Evolutionary conservation across 2,888 invertebrate species (phyloP).

Genomic region (Micoletzkya japonica): DNA sequence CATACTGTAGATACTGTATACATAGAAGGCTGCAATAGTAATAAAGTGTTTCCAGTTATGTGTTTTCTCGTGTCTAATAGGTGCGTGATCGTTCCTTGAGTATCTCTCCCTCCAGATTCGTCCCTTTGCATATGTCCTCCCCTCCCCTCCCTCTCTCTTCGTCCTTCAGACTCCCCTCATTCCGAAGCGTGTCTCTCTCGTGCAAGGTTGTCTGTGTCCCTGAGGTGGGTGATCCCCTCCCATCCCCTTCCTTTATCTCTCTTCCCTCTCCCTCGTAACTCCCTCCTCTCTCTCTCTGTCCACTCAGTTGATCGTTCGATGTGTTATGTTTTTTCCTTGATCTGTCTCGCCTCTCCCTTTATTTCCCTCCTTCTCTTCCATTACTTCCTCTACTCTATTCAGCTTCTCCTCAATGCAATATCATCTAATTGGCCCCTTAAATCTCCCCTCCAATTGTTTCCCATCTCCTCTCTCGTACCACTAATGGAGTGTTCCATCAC

Average conservation of each 20-base stretch:
- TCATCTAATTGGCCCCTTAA: neutral
- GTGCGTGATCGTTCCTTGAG: no score
- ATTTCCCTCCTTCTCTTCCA: slow-evolving; percentile 8
- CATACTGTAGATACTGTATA: no score
- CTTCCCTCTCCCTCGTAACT: slow-evolving; percentile 7
- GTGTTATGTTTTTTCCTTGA: no score
- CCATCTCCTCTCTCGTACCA: no score
- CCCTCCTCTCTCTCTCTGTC: neutral
- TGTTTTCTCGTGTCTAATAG: no score
- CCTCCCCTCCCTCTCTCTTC: neutral
- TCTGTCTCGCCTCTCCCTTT: no score
- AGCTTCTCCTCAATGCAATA: neutral
- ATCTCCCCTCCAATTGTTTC: neutral
- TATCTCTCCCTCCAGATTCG: no score
- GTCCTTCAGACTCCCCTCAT: neutral
- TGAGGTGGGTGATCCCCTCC: neutral
- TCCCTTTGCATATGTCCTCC: no score
- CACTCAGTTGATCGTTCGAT: neutral
- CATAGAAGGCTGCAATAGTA: no score
- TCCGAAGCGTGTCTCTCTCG: slow-evolving; percentile 6
- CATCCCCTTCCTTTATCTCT: slow-evolving; percentile 4
- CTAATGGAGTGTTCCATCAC: no score
- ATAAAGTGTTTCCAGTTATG: no score
- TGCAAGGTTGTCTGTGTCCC: neutral
- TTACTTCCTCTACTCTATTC: neutral